Percentiles rank a stretch among this genome's conserved stretches.
Conservation (phyloP, 2,113 vertebrate genomes). For the Ancistrus triradiatus region DNA sequence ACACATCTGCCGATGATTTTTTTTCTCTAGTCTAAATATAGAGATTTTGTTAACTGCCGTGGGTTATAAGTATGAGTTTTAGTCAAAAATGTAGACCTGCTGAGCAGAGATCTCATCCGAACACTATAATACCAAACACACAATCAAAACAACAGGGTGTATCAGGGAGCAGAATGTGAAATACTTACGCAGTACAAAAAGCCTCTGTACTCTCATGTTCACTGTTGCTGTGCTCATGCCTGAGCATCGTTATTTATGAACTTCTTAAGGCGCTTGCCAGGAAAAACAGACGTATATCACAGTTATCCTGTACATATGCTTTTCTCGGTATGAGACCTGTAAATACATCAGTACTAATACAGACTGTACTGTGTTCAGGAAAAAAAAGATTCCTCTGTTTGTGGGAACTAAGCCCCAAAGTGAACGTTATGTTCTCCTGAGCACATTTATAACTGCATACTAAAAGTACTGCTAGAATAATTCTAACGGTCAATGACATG, state of each 20-base stretch:
- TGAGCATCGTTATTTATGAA: constrained; percentile 4
- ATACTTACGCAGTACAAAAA: not conserved
- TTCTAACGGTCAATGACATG: no score
- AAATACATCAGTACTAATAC: no score
- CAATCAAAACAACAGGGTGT: constrained; percentile 3
- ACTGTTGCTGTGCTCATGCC: not conserved
- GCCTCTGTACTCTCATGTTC: not conserved
- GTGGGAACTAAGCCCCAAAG: no score
- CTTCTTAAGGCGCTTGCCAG: constrained; percentile 14
- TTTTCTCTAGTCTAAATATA: not conserved
- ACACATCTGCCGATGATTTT: no score
- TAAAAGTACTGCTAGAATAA: no score
- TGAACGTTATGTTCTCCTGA: no score
- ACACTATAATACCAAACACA: constrained; percentile 13
- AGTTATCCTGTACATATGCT: constrained; percentile 1
- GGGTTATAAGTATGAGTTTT: not conserved
- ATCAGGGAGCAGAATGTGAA: constrained; percentile 4
- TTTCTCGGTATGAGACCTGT: no score
- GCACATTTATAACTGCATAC: no score
- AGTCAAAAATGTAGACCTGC: not conserved
- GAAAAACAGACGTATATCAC: constrained; percentile 12
- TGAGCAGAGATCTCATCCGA: not conserved
- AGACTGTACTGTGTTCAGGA: no score
- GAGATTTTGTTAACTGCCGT: not conserved
- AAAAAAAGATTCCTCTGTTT: no score